A percentile compares a stretch with the other conserved stretches of the same genome.
Conservation (phyloP, 2,888 invertebrate genomes). For the Stratiomys singularior region DNA sequence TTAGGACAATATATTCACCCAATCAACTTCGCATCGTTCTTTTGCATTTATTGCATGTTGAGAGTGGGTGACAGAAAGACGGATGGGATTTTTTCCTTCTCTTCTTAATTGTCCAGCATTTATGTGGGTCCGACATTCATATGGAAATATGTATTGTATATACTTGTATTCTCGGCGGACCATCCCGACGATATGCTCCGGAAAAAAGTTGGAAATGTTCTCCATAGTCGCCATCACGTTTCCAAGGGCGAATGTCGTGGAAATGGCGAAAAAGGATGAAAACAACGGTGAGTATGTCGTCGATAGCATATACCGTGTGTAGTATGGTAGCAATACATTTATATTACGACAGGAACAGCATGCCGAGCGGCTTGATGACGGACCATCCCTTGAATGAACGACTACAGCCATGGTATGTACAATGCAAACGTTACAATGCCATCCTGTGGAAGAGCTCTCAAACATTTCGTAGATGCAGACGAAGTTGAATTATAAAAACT, state of each 20-base stretch:
- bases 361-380: constrained; percentile 17
- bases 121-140: constrained; percentile 36
- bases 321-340: constrained; percentile 21
- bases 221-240: constrained; percentile 34
- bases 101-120: constrained; percentile 24
- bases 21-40: constrained; percentile 7
- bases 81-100: constrained; percentile 48
- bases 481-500: constrained; percentile 37
- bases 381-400: constrained; percentile 13
- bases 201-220: constrained; percentile 32
- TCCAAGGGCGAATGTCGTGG: constrained; percentile 34
- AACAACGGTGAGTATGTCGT: constrained; percentile 37
- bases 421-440: background rate
- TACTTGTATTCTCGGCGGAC: constrained; percentile 39
- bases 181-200: constrained; percentile 29
- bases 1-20: background rate
- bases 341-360: constrained; percentile 19
- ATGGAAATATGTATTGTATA: constrained; percentile 19
- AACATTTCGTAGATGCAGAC: constrained; percentile 26
- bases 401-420: background rate
- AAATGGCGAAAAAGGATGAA: constrained; percentile 20
- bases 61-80: constrained; percentile 53
- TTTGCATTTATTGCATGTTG: background rate
- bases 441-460: constrained; percentile 3
- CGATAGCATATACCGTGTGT: constrained; percentile 30